Percentiles rank a stretch among this genome's conserved stretches.
Evolutionary conservation across 2,797 vertebrate species (phyloP).

Genomic region (Halcyon leucocephala): DNA sequence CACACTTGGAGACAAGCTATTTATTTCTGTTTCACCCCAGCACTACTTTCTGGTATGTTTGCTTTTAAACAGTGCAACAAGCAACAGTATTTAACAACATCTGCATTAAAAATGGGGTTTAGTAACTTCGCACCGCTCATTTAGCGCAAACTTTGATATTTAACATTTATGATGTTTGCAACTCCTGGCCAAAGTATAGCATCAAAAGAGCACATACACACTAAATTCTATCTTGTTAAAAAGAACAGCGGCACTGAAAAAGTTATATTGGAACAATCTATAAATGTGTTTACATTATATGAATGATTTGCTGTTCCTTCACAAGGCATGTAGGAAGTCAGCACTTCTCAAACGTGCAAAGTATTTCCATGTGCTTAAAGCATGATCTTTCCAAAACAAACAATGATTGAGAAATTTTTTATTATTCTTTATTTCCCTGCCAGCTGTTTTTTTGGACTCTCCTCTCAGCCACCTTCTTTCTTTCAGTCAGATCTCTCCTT

Average conservation of each 20-base stretch:
- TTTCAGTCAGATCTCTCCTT: slow-evolving; percentile 63
- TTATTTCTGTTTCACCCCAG: neutral
- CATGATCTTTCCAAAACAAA: slow-evolving; percentile 79
- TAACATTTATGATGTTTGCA: neutral
- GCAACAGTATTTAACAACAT: neutral
- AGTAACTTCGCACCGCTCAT: neutral
- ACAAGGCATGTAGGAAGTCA: slow-evolving; percentile 75
- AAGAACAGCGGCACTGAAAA: slow-evolving; percentile 61
- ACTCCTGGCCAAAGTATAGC: slow-evolving; percentile 14
- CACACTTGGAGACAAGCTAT: neutral
- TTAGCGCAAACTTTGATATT: neutral
- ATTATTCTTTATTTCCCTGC: slow-evolving; percentile 75
- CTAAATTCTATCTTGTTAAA: slow-evolving; percentile 48
- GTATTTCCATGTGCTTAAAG: slow-evolving; percentile 81
- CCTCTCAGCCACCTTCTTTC: slow-evolving; percentile 62
- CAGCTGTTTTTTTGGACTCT: slow-evolving; percentile 66
- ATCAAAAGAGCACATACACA: slow-evolving; percentile 41
- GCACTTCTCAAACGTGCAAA: slow-evolving; percentile 78
- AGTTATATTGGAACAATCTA: slow-evolving; percentile 69
- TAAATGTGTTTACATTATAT: slow-evolving; percentile 73
- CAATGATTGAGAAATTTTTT: slow-evolving; percentile 66
- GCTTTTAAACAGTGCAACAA: slow-evolving; percentile 7
- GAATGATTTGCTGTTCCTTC: slow-evolving; percentile 78
- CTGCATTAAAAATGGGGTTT: neutral
- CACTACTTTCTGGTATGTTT: neutral